These are phyloP conservation scores for Tetramorium alpestre DNA, from an alignment of 1,140 invertebrate species.

Conservation along the genomic window DNA sequence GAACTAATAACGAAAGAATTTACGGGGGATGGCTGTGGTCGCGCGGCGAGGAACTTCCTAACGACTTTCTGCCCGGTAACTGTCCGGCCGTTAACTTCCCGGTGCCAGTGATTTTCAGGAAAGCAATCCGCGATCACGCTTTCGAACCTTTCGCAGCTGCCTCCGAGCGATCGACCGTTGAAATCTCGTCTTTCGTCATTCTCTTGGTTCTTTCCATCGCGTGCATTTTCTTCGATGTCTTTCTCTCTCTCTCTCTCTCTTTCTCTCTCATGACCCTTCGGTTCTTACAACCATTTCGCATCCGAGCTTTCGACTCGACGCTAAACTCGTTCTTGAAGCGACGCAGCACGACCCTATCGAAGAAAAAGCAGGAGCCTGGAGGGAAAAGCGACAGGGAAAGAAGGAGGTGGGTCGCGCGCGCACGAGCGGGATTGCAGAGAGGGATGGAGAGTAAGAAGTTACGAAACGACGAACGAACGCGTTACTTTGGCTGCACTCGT, in stretches of 20 bases:
- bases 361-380: constrained; percentile 36
- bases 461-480: constrained; percentile 41
- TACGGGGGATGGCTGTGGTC: constrained; percentile 4
- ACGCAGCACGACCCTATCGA: constrained; percentile 29
- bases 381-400: constrained; percentile 28
- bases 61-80: constrained; percentile 61
- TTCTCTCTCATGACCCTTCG: not conserved
- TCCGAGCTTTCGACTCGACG: constrained; percentile 48
- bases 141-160: constrained; percentile 8
- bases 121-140: constrained; percentile 25
- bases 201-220: not conserved
- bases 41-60: constrained; percentile 53
- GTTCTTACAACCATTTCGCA: constrained; percentile 21
- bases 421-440: not conserved
- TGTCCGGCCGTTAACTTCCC: constrained; percentile 48
- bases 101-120: constrained; percentile 58
- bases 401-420: constrained; percentile 12
- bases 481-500: constrained; percentile 44
- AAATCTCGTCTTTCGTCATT: constrained; percentile 28
- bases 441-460: constrained; percentile 51
- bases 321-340: constrained; percentile 52
- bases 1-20: constrained; percentile 67
- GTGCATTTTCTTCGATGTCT: not conserved
- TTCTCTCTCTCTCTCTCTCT: not conserved
- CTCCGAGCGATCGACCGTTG: not conserved